Base-by-base conservation (phyloP, 2,113 vertebrate genomes). In the Macquaria australasica region DNA sequence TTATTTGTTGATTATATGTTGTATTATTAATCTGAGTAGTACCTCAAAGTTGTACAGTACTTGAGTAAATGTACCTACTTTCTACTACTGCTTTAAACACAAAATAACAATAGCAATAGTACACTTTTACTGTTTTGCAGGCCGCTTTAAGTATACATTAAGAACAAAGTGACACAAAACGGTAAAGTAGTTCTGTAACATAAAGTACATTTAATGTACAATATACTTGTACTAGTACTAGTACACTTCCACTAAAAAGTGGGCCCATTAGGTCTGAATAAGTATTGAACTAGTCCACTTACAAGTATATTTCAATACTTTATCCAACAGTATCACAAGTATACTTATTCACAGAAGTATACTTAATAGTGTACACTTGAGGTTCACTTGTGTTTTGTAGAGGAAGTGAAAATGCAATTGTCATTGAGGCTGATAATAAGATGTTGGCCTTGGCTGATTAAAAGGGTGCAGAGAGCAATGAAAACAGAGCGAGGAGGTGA, bases 401-500 rank as follows among this genome's bases (percentile, higher is more conserved):
- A 8, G 59, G 28, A 72, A 41, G 51, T 62, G 81, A 74, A 76
- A 84, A 73, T 59, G 50, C 43, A 14, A 9, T 73, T 66, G 28
- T 62, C 62, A 50, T 56, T 64, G 28, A 25, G 64, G 59, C 39
- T 78, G 82, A 80, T 80, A 25, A 82, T 79, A 50, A 80, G 56
- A 82, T 39, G 74, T 76, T 77, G 66, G 70, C 59, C n/a, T 82
- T 73, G 63, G 83, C 84, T 75, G 88, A 76, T 74, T 72, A 70
- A 87, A 79, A 78, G 55, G 34, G 41, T 67, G 80, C 43, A 82
- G 77, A 80, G 78, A 88, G 62, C 4, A 75, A 83, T 8, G 31
- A 78, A 84, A 86, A 78, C 60, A 45, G 34, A 81, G 59, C 0
- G 58, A 82, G 84, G 59, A 88, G 78, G 88, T 88, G 84, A 86